Evolutionary conservation across 92 coral and sea anemone genomes (phyloP).

Genomic region (Pocillopora grandis): DNA sequence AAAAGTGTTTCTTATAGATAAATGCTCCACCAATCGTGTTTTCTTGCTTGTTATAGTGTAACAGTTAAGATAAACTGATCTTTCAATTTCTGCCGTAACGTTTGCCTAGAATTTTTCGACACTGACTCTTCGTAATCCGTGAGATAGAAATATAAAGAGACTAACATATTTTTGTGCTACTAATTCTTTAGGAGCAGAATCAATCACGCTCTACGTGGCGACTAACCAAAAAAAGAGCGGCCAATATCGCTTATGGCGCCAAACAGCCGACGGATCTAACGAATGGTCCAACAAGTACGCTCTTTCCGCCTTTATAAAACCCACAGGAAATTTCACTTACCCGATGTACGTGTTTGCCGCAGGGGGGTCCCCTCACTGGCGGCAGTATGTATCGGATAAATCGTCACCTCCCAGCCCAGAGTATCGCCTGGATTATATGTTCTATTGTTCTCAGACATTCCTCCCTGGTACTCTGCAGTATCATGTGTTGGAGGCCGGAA

Average conservation of each 20-base stretch:
- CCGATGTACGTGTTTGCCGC: slow-evolving; percentile 92
- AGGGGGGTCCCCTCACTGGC: slow-evolving; percentile 99
- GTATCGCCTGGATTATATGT: slow-evolving; percentile 92
- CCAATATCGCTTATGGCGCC: slow-evolving; percentile 90
- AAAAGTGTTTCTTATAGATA: no score
- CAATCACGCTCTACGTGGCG: slow-evolving; percentile 77
- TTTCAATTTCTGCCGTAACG: no score
- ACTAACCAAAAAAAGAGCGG: slow-evolving; percentile 67
- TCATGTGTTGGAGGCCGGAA: slow-evolving; percentile 84
- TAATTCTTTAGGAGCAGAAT: slow-evolving; percentile 47
- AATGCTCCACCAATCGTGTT: no score
- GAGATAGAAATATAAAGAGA: not conserved
- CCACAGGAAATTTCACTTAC: slow-evolving; percentile 70
- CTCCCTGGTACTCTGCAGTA: slow-evolving; percentile 72
- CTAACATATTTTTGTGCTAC: not conserved
- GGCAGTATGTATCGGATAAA: slow-evolving; percentile 78
- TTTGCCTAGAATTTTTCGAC: not conserved
- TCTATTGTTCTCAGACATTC: slow-evolving; percentile 73
- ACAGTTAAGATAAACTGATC: no score
- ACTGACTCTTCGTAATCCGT: not conserved
- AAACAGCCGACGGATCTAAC: slow-evolving; percentile 77
- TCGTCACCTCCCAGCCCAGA: slow-evolving; percentile 86
- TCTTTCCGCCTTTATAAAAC: slow-evolving; percentile 74
- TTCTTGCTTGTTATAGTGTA: no score
- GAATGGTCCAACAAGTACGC: slow-evolving; percentile 88